phyloP scores from a whole-genome alignment of 2,113 vertebrate genomes.

The Amblyopsis rosae region DNA sequence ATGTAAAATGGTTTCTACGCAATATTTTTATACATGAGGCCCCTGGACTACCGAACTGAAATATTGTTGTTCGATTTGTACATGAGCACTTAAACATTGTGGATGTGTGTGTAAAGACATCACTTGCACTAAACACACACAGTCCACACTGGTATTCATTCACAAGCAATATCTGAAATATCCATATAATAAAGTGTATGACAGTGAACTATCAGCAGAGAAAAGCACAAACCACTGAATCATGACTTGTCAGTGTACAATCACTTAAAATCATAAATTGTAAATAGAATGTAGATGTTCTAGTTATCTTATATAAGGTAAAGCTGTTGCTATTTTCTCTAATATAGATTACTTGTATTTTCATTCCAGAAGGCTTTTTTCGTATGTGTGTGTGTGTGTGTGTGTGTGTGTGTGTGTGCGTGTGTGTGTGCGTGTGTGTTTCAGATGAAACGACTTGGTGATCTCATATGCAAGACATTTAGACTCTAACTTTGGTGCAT shows the following conservation, averaged over 20 bases:
- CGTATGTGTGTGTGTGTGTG: slow-evolving; percentile 43
- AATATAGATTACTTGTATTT: slow-evolving; percentile 72
- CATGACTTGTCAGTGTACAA: slow-evolving; percentile 64
- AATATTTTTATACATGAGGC: too few relatives aligned
- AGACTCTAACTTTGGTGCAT: slow-evolving; percentile 68
- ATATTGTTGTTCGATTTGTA: too few relatives aligned
- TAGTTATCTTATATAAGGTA: slow-evolving; percentile 79
- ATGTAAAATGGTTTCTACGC: too few relatives aligned
- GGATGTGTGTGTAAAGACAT: background rate
- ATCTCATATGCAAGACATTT: slow-evolving; percentile 70
- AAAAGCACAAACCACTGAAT: slow-evolving; percentile 73
- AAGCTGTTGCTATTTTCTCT: slow-evolving; percentile 78
- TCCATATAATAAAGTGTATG: too few relatives aligned
- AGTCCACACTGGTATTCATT: slow-evolving; percentile 48
- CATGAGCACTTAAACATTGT: too few relatives aligned
- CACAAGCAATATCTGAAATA: slow-evolving; percentile 64
- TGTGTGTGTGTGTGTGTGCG: slow-evolving; percentile 21
- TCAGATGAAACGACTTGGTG: slow-evolving; percentile 33
- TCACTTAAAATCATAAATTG: slow-evolving; percentile 72
- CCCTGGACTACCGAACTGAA: too few relatives aligned
- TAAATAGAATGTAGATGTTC: slow-evolving; percentile 78
- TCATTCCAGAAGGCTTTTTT: slow-evolving; percentile 60
- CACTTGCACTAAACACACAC: slow-evolving; percentile 18
- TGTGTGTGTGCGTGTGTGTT: slow-evolving; percentile 40
- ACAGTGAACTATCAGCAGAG: slow-evolving; percentile 51